These are phyloP conservation scores for Anoplopoma fimbria DNA, from an alignment of 2,113 vertebrate genomes.

Conservation along the genomic window DNA sequence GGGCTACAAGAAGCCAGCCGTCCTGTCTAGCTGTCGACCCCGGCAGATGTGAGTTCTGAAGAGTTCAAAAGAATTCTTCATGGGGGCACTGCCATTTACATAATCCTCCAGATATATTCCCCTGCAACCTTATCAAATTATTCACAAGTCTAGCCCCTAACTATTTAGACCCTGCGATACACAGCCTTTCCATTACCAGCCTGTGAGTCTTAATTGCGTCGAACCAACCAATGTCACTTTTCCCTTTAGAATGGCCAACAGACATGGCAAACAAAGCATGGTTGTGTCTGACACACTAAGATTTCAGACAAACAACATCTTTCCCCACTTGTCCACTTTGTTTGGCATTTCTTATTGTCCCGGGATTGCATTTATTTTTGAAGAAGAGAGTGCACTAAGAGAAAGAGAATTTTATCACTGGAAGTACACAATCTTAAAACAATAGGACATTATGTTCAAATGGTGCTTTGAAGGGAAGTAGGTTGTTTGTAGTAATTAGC, in stretches of 20 bases:
- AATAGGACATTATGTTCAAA: constrained; percentile 74
- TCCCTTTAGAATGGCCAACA: constrained; percentile 81
- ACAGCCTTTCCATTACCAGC: constrained; percentile 82
- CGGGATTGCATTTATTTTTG: constrained; percentile 75
- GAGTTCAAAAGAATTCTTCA: constrained; percentile 89
- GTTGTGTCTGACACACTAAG: constrained; percentile 77
- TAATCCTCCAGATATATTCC: constrained; percentile 90
- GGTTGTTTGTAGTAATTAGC: constrained; percentile 75
- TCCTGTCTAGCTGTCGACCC: constrained; percentile 88
- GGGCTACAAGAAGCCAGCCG: constrained; percentile 78
- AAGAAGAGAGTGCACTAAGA: constrained; percentile 66
- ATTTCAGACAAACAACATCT: constrained; percentile 74
- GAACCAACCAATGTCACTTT: constrained; percentile 85
- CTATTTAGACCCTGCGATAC: constrained; percentile 81
- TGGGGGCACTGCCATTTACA: constrained; percentile 87
- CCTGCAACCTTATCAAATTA: constrained; percentile 89
- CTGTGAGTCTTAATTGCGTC: constrained; percentile 81
- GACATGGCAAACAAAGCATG: constrained; percentile 74
- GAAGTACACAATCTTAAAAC: constrained; percentile 70
- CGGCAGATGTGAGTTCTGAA: constrained; percentile 88
- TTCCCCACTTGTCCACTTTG: constrained; percentile 68
- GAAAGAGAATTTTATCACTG: constrained; percentile 73
- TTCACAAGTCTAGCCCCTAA: constrained; percentile 88
- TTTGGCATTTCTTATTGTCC: constrained; percentile 75
- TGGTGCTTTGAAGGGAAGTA: constrained; percentile 74